Base-by-base conservation (phyloP, 2,888 invertebrate species). In the Xanthorhoe spadicearia region DNA sequence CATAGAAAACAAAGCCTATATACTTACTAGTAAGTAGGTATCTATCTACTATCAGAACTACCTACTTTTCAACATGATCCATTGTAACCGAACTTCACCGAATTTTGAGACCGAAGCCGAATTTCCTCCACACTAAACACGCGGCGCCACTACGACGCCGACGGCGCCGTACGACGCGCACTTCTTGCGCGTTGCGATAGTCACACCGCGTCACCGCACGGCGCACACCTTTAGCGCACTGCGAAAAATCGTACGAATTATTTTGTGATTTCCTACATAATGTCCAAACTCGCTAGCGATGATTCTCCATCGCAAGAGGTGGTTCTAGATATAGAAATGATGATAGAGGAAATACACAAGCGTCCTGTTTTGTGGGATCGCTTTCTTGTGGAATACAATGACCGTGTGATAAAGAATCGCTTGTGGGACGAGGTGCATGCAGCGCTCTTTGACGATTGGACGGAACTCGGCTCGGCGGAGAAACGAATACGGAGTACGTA, bases 401-500 rank as follows among this genome's bases (percentile, higher is more conserved):
- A 68, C 35, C 55, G 67, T 4, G 46, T 68, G 1, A 2, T 23
- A 8, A 68, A 68, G 28, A 2, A 9, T 0, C 60, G 57, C 10
- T 15, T 54, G 15, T 68, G 68, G 68, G 61, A 68, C 28, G 68
- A 64, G n/a, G 58, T 68, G 4, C 18, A 61, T 19, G 59, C 53
- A n/a, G 61, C 61, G 0, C 46, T 68, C 0, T 68, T 64, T 18
- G 64, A 64, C n/a, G 68, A 68, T 48, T 68, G 68, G 64, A 46
- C 32, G 10, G 43, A 61, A 2, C 19, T 61, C 46, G 46, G 53
- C 13, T 54, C 57, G 3, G 52, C 68, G 2, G 68, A 68, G 5
- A 68, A 61, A 51, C 35, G 64, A 10, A 51, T 62, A 17, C 17
- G 67, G 19, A 51, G 63, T 67, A 49, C 50, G 18, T n/a, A n/a